Evolutionary conservation across 2,888 invertebrate genomes (phyloP), one percentile per base, ranked within the genome.

Genomic region (Fabriciana adippe): DNA sequence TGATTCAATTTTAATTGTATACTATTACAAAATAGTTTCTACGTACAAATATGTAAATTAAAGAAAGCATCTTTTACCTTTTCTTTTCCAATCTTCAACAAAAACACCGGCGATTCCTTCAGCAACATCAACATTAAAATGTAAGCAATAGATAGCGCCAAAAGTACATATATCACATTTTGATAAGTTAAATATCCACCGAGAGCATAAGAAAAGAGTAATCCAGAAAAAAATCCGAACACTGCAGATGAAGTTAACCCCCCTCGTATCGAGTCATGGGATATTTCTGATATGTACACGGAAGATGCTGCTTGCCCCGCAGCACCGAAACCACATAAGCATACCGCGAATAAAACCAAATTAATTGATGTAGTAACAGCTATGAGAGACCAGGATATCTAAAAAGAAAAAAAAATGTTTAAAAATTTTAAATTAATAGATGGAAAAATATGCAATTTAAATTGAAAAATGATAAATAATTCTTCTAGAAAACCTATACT

Each of bases 221-320:
- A 75, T 3, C 91, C 91, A 0, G 86, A 14, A 65, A 87, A 86
- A 72, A 79, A 90, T 6, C 83, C 85, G 0, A 82, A 81, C 1
- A 87, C 85, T 0, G 85, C 81, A 14, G 81, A 75, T 0, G 91
- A 84, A 3, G 89, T 82, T 1, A 90, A 74, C 0, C 83, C 86
- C 0, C 92, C 92, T 66, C 92, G 78, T 47, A 92, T 87, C 1
- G 87, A 84, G 57, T 90, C 89, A 57, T 91, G 86, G 3, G 83
- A 75, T 60, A 92, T 86, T 72, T 92, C 92, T 0, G 88, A 82
- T 21, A 92, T 87, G 74, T 81, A 92, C 6, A 92, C 85, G 1
- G 87, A 77, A 0, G 89, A 84, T 0, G 88, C 83, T 2, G 86
- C 88, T 63, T 91, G 91, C 0, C 91, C 91, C 0, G 86, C 90